These are phyloP conservation scores for Colletes latitarsis DNA, from an alignment of 1,140 invertebrate species.

Conservation along the genomic window DNA sequence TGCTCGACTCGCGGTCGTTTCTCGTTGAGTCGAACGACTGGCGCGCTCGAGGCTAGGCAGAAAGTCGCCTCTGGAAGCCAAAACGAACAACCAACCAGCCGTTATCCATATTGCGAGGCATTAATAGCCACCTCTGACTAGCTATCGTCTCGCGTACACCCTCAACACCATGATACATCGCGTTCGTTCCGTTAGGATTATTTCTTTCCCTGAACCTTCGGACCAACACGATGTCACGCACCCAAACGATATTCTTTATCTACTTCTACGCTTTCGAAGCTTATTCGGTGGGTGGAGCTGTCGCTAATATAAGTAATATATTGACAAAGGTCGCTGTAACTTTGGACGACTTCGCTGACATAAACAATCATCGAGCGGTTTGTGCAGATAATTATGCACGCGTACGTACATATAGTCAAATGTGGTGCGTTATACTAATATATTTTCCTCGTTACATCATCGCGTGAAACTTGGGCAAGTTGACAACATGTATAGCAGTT, in stretches of 20 bases:
- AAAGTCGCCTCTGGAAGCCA: neutral
- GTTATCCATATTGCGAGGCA: slow-evolving; percentile 46
- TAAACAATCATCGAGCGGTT: too few species aligned
- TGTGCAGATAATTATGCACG: too few species aligned
- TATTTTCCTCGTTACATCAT: too few species aligned
- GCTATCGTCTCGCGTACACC: neutral
- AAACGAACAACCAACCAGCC: slow-evolving; percentile 31
- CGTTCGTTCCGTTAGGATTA: slow-evolving; percentile 12
- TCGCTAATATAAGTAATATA: too few species aligned
- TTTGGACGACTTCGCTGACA: too few species aligned
- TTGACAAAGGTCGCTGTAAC: too few species aligned
- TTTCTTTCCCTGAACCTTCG: slow-evolving; percentile 22
- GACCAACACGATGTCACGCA: neutral
- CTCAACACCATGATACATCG: neutral
- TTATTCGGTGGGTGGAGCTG: too few species aligned
- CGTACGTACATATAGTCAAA: too few species aligned
- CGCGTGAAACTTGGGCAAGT: too few species aligned
- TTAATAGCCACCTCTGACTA: slow-evolving; percentile 42
- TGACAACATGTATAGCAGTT: too few species aligned
- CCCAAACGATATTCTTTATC: neutral
- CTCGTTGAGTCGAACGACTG: slow-evolving; percentile 2
- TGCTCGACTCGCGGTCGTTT: neutral
- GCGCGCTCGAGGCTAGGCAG: neutral
- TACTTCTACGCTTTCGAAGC: too few species aligned
- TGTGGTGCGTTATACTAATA: too few species aligned